Conservation (phyloP, 1,140 invertebrate species). For the Portunus trituberculatus region DNA sequence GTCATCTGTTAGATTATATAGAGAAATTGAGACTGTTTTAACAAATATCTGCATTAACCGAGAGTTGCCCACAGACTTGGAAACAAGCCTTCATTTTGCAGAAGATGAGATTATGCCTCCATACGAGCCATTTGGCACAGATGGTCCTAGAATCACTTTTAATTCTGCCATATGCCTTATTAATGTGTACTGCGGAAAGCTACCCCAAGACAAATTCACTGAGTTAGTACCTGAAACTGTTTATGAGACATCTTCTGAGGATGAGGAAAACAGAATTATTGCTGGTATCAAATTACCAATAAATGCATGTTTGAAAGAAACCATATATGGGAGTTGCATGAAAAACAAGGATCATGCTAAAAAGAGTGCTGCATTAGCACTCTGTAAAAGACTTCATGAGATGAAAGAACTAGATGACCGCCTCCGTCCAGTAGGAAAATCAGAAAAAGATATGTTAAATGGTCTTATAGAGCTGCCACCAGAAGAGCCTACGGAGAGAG, state of each 20-base stretch:
- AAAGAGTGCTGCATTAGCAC: slow-evolving; percentile 67
- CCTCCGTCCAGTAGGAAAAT: slow-evolving; percentile 52
- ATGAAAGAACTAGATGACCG: slow-evolving; percentile 66
- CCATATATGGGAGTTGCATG: slow-evolving; percentile 42
- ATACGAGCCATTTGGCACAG: slow-evolving; percentile 61
- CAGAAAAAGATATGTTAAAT: slow-evolving; percentile 45
- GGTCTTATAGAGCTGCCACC: slow-evolving; percentile 49
- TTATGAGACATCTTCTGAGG: not conserved
- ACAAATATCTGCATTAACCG: slow-evolving; percentile 59
- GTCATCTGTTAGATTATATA: slow-evolving; percentile 58
- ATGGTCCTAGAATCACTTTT: slow-evolving; percentile 71
- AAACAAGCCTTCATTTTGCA: slow-evolving; percentile 53
- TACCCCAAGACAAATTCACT: slow-evolving; percentile 77
- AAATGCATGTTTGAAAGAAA: slow-evolving; percentile 53
- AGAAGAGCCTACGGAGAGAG: slow-evolving; percentile 29
- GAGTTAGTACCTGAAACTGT: slow-evolving; percentile 57
- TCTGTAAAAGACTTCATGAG: slow-evolving; percentile 71
- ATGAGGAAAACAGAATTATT: not conserved
- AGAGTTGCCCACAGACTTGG: slow-evolving; percentile 48
- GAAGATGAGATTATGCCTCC: slow-evolving; percentile 62
- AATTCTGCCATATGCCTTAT: slow-evolving; percentile 73
- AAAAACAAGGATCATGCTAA: slow-evolving; percentile 71
- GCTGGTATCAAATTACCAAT: slow-evolving; percentile 63
- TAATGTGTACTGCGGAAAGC: slow-evolving; percentile 75
- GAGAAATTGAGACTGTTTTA: slow-evolving; percentile 63